phyloP scores from a whole-genome alignment of 2,113 vertebrate genomes.

The Xerus inauris region DNA sequence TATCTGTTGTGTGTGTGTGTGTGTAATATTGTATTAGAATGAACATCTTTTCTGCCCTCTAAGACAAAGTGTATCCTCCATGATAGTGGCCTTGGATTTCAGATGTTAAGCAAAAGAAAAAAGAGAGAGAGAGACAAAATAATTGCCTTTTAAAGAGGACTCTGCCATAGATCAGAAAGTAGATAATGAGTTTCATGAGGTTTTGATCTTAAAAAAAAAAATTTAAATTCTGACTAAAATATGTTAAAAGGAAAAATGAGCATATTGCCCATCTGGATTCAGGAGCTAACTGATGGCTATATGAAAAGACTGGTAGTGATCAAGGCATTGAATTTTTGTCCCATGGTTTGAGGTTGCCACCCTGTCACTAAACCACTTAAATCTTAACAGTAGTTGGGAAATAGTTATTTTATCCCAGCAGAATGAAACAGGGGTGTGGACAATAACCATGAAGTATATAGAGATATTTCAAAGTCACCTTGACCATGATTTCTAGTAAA shows the following conservation, averaged over 20 bases:
- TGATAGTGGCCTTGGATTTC: not conserved
- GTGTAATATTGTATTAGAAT: not conserved
- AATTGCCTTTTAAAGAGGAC: not conserved
- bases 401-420: not conserved
- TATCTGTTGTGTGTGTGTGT: too few relatives aligned
- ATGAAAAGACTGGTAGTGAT: not conserved
- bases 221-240: slow-evolving; percentile 11
- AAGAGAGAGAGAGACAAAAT: not conserved
- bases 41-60: not conserved
- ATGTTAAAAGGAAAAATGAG: not conserved
- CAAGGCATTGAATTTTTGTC: not conserved
- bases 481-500: not conserved
- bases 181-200: not conserved
- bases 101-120: slow-evolving; percentile 25
- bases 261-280: not conserved
- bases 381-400: not conserved
- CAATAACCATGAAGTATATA: not conserved
- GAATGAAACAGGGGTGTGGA: not conserved
- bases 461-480: not conserved
- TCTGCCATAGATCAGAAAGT: not conserved
- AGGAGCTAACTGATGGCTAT: not conserved
- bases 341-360: not conserved
- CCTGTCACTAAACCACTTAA: not conserved
- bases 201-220: too few relatives aligned
- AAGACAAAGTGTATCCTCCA: not conserved